Evolutionary conservation across 1,140 invertebrate genomes (phyloP), one percentile per base, ranked within the genome.

Genomic region (Heterodera schachtii): DNA sequence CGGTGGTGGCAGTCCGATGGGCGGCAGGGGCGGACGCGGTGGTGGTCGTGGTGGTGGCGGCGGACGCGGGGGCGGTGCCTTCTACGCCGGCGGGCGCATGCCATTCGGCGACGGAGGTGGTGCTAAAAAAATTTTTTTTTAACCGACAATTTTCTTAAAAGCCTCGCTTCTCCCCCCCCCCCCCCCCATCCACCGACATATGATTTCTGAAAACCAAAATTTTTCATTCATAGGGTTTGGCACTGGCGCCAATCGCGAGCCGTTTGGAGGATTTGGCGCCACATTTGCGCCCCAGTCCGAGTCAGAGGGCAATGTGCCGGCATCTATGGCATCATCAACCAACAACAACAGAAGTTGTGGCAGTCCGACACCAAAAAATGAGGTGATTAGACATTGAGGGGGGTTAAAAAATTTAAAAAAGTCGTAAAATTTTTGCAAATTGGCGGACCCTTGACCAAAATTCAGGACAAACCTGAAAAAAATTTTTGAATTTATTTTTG

Each of bases 11-110:
- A 52, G 16, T n/a, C 16, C 71, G 46, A 47, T 76, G 52, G 75
- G 75, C 75, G n/a, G 73, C n/a, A 9, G 75, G 8, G 47, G 75
- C 4, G 75, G 9, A 67, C 75, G 75, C 75, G 52, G 75, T 6
- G 73, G 67, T 16, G 69, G n/a, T 71, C 41, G 41, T 31, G 69
- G 67, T 16, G 69, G n/a, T 71, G 9, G 41, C 5, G 69, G 69
- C 21, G 69, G 44, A 66, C 19, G 64, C 9, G 44, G 75, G 9
- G 75, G 75, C 44, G 19, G 77, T 11, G 41, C 60, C n/a, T 21
- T 47, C 31, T 49, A 41, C 19, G n/a, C 57, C 6, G 52, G 76
- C 11, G 52, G 75, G 67, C 16, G 49, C 16, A 21, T 7, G 52
- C 19, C 16, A 19, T 43, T 19, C 1, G 52, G 44, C 11, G 52